Conservation (phyloP, 2,888 invertebrate species). For the Ctena decussata region DNA sequence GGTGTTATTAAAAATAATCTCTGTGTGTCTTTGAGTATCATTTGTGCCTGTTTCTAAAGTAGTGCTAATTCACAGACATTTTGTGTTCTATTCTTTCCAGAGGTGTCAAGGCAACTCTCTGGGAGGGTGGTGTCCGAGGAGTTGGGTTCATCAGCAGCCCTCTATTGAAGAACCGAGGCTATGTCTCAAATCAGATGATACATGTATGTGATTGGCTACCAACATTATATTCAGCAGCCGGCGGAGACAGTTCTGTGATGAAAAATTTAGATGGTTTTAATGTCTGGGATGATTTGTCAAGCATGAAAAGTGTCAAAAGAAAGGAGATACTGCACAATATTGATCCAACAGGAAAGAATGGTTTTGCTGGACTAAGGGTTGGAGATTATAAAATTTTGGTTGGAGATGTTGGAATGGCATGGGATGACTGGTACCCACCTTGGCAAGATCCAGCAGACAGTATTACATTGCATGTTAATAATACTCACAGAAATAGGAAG, state of each 20-base stretch:
- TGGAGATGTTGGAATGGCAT: constrained; percentile 72
- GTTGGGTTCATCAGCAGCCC: constrained; percentile 94
- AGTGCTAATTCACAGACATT: no score
- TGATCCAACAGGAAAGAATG: constrained; percentile 70
- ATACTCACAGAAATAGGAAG: constrained; percentile 3
- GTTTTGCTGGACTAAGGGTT: constrained; percentile 76
- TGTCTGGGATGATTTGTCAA: constrained; percentile 92
- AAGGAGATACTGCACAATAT: constrained; percentile 88
- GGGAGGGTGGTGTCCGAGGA: constrained; percentile 94
- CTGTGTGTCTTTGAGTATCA: no score
- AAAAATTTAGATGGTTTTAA: constrained; percentile 91
- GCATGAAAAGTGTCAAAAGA: constrained; percentile 89
- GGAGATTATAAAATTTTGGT: constrained; percentile 83
- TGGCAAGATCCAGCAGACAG: constrained; percentile 69
- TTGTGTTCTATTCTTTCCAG: no score
- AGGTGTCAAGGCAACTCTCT: constrained; percentile 85
- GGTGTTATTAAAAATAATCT: no score
- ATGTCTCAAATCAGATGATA: constrained; percentile 91
- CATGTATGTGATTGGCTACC: constrained; percentile 97
- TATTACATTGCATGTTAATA: constrained; percentile 58
- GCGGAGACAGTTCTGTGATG: constrained; percentile 84
- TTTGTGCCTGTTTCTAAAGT: no score
- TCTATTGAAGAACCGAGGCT: constrained; percentile 88
- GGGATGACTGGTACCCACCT: constrained; percentile 82
- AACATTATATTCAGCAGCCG: constrained; percentile 92